Conservation (phyloP, 2,797 vertebrate species). For the Micropoecilia bifurca region DNA sequence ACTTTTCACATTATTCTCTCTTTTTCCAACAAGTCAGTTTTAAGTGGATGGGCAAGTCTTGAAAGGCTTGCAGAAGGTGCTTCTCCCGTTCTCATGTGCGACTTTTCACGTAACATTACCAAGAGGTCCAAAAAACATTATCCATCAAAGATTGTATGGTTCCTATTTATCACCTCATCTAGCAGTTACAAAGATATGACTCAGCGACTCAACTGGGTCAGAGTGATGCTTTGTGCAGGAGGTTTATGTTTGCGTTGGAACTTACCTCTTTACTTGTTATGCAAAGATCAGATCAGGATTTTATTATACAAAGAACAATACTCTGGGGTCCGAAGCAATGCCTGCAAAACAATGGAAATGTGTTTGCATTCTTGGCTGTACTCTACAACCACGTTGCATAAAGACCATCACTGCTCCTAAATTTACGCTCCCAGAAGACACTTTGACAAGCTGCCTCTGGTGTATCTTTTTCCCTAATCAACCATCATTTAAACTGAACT, state of each 20-base stretch:
- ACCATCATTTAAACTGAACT: slow-evolving; percentile 38
- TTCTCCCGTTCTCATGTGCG: not conserved
- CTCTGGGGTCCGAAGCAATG: slow-evolving; percentile 19
- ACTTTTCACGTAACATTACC: not conserved
- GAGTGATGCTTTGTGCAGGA: not conserved
- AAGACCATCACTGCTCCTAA: slow-evolving; percentile 14
- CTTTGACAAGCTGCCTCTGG: slow-evolving; percentile 23
- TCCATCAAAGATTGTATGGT: not conserved
- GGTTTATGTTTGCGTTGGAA: not conserved
- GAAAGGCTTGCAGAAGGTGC: not conserved
- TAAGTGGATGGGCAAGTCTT: not conserved
- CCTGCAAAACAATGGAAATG: slow-evolving; percentile 23
- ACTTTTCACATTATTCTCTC: not conserved
- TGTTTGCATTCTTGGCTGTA: slow-evolving; percentile 10
- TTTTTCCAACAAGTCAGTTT: not conserved
- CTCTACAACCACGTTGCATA: slow-evolving; percentile 10
- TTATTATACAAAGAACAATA: slow-evolving; percentile 3
- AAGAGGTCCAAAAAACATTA: not conserved
- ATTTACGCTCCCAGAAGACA: slow-evolving; percentile 28
- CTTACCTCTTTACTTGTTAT: not conserved
- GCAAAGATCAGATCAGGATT: slow-evolving; percentile 1
- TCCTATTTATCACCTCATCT: not conserved
- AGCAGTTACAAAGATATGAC: not conserved
- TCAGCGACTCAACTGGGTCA: not conserved
- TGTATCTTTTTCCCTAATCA: slow-evolving; percentile 50